Percentiles rank a stretch among this genome's conserved stretches.
Evolutionary conservation across 2,888 invertebrate species (phyloP).

Genomic region (Cyaniris semiargus): DNA sequence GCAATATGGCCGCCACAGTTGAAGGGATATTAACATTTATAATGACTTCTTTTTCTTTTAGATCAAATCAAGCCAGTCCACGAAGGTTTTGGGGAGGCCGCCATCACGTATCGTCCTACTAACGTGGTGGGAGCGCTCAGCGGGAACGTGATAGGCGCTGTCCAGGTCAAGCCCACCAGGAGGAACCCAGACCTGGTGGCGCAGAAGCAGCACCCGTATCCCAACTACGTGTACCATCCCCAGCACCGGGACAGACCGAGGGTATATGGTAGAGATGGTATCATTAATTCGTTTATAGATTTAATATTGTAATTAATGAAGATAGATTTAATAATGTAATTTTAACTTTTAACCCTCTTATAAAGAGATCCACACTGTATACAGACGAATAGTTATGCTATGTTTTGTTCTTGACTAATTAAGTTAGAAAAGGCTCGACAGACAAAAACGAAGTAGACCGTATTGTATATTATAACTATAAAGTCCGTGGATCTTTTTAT

Average conservation of each 20-base stretch:
- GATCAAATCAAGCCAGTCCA: slow-evolving; percentile 67
- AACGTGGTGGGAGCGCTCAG: slow-evolving; percentile 59
- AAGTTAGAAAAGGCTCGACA: too few relatives aligned
- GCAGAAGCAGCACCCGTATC: not conserved
- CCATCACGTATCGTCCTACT: slow-evolving; percentile 55
- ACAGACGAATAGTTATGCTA: too few relatives aligned
- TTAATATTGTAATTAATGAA: slow-evolving; percentile 57
- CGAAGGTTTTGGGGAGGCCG: slow-evolving; percentile 52
- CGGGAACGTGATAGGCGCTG: slow-evolving; percentile 60
- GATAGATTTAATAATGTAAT: too few relatives aligned
- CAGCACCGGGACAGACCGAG: slow-evolving; percentile 45
- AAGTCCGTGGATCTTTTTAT: too few relatives aligned
- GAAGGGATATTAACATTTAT: too few relatives aligned
- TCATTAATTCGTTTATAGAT: slow-evolving; percentile 68
- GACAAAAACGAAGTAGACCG: too few relatives aligned
- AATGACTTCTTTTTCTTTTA: slow-evolving; percentile 43
- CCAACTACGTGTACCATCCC: not conserved
- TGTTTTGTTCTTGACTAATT: too few relatives aligned
- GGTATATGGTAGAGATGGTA: slow-evolving; percentile 48
- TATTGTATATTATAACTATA: too few relatives aligned
- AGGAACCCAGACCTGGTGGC: not conserved
- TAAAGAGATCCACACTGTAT: too few relatives aligned
- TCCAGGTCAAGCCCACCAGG: slow-evolving; percentile 50
- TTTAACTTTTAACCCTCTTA: too few relatives aligned
- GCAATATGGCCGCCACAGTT: too few relatives aligned